Percentiles rank a stretch among this genome's conserved stretches.
phyloP scores from a whole-genome alignment of 2,113 vertebrate genomes.

The Balaeniceps rex region DNA sequence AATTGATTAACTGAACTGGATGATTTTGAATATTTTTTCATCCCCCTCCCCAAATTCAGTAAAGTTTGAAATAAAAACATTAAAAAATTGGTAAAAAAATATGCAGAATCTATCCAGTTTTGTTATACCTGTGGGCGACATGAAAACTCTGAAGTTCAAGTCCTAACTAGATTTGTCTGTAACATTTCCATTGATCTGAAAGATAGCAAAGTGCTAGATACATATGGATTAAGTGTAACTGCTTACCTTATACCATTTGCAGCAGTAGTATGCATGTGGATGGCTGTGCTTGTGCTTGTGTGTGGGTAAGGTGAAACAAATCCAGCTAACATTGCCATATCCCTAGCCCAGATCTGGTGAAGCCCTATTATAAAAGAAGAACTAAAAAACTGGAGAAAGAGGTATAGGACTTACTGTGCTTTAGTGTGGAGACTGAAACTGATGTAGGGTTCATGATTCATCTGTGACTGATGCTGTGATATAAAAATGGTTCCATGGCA shows the following conservation, averaged over 20 bases:
- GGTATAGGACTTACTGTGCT: not conserved
- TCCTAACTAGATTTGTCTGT: not conserved
- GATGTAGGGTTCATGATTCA: not conserved
- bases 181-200: not conserved
- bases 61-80: not conserved
- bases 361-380: not conserved
- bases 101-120: not conserved
- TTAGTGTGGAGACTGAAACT: not conserved
- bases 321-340: not conserved
- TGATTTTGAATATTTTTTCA: not conserved
- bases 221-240: not conserved
- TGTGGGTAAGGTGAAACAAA: not conserved
- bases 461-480: not conserved
- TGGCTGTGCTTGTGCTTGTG: not conserved
- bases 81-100: not conserved
- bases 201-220: not conserved
- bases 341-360: not conserved
- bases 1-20: not conserved
- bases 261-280: not conserved
- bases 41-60: not conserved
- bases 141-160: not conserved
- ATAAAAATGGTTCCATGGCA: not conserved
- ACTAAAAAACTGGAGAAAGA: not conserved
- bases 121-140: not conserved
- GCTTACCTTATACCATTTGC: not conserved